Percentiles rank a stretch among this genome's conserved stretches.
Evolutionary conservation across 2,888 invertebrate genomes (phyloP).

Genomic region (Deroplatys truncata): DNA sequence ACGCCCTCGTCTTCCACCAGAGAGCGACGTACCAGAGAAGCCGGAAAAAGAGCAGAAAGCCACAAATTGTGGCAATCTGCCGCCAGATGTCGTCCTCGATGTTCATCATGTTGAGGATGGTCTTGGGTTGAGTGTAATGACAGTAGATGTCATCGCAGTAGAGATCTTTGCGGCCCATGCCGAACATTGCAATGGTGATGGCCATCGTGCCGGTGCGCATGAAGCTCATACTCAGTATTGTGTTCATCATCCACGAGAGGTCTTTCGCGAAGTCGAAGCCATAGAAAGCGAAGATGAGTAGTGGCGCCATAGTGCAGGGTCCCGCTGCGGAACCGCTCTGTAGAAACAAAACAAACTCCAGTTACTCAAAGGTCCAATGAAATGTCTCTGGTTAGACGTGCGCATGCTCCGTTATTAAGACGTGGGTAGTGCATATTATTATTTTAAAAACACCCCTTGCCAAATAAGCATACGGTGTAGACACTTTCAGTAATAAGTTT

Average conservation of each 20-base stretch:
- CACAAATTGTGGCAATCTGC: slow-evolving; percentile 52
- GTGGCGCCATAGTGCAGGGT: slow-evolving; percentile 60
- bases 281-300: slow-evolving; percentile 63
- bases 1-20: slow-evolving; percentile 44
- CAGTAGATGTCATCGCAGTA: slow-evolving; percentile 60
- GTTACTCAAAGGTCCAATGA: too few species aligned
- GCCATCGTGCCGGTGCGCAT: slow-evolving; percentile 62
- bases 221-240: slow-evolving; percentile 61
- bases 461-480: too few species aligned
- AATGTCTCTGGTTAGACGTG: too few species aligned
- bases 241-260: slow-evolving; percentile 57
- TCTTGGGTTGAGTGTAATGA: slow-evolving; percentile 55
- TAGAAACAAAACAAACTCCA: slow-evolving; percentile 57
- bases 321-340: slow-evolving; percentile 68
- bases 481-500: too few species aligned
- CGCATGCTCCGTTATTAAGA: too few species aligned
- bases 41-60: slow-evolving; percentile 55
- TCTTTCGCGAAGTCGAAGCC: slow-evolving; percentile 65
- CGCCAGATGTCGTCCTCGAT: slow-evolving; percentile 55
- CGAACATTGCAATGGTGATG: slow-evolving; percentile 59
- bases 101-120: slow-evolving; percentile 56
- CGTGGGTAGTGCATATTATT: too few species aligned
- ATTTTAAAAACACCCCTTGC: too few species aligned
- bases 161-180: slow-evolving; percentile 54
- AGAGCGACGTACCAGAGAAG: slow-evolving; percentile 55